Conservation (phyloP, 2,113 vertebrate species). For the Serilophus lunatus region DNA sequence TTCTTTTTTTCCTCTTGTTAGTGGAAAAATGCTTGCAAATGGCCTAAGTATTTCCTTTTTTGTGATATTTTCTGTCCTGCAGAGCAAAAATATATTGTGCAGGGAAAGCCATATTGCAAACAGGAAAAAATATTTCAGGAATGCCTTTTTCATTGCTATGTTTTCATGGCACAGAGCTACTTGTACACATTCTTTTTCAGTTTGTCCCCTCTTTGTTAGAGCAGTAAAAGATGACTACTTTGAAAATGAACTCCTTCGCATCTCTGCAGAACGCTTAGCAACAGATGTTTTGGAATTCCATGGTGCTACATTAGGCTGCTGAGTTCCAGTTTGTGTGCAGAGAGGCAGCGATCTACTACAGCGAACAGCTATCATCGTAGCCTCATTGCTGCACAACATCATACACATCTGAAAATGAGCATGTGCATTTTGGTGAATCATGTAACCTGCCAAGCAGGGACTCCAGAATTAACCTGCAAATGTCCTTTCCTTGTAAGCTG, state of each 20-base stretch:
- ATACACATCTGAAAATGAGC: accelerated
- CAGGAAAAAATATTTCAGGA: not conserved
- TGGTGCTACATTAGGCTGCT: not conserved
- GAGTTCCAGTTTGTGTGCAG: not conserved
- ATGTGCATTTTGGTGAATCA: accelerated
- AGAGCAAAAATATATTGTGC: not conserved
- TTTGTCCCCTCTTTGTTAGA: not conserved
- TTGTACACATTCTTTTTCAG: not conserved
- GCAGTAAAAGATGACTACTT: not conserved
- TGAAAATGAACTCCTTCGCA: not conserved
- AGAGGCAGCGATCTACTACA: not conserved
- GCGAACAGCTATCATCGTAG: not conserved
- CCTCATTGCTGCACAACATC: not conserved
- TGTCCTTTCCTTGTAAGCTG: accelerated
- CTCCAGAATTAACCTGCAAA: not conserved
- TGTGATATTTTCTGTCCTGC: not conserved
- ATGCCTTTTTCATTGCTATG: not conserved
- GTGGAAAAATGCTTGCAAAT: not conserved
- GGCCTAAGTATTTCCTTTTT: not conserved
- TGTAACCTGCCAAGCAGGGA: not conserved
- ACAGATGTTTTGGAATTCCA: constrained; percentile 11
- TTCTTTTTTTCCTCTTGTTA: not conserved
- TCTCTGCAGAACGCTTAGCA: not conserved
- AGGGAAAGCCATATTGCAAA: not conserved
- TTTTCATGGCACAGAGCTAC: not conserved